Evolutionary conservation across 1,140 invertebrate species (phyloP), one percentile per base, ranked within the genome.

Genomic region (Adelges cooleyi): DNA sequence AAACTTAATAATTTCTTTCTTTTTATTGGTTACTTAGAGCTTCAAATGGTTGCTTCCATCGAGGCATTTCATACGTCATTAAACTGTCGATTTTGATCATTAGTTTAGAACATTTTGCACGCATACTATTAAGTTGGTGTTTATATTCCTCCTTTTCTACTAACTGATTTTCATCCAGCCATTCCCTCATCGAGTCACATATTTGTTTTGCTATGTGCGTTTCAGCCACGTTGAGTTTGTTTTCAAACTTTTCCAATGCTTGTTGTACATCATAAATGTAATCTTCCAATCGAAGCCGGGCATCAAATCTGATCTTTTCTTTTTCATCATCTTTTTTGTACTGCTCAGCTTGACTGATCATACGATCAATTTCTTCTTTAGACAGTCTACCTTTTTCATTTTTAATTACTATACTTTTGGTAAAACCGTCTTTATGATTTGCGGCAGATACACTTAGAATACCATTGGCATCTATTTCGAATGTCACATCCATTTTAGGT

Each of bases 381-480:
- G 85, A 89, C 1, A 98, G 81, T 71, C 94, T 86, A 68, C 94
- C 92, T 77, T 96, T 96, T 78, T 97, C 94, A 73, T 98, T 97
- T 71, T 92, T 96, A 71, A 97, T 96, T 40, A 91, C 95, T 74
- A 97, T 97, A 77, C 95, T 95, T 78, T 95, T 96, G 72, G 92
- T n/a, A n/a, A n/a, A n/a, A n/a, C n/a, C n/a, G n/a, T n/a, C n/a
- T n/a, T 77, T 67, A 79, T 79, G 92, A 76, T 95, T 92, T 23
- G 87, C 77, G 27, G 91, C 92, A 3, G 89, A 89, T 4, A 94
- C 91, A 72, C 91, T 91, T 65, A 92, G 69, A 49, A 79, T 78
- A 9, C 78, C 78, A 46, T 79, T 80, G 70, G 80, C 78, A 68
- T 80, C 89, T 1, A 92, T 89, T 73, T 93, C 89, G 74, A 92